Evolutionary conservation across 2,797 vertebrate genomes (phyloP).

Genomic region (Acrocephalus scirpaceus): DNA sequence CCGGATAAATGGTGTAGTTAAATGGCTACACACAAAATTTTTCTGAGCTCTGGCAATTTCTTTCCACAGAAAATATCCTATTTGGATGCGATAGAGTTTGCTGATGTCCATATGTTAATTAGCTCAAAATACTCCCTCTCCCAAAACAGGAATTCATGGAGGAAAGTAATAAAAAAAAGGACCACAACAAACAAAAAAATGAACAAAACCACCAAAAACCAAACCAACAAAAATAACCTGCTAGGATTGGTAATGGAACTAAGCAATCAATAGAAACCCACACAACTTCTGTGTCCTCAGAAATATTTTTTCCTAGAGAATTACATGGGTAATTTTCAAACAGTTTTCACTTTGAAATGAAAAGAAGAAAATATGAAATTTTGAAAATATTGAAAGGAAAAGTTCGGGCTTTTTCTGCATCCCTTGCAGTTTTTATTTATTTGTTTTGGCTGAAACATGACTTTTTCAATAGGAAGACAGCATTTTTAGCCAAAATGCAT

Average conservation of each 20-base stretch:
- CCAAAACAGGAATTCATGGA: background rate
- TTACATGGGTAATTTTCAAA: background rate
- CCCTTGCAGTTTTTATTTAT: background rate
- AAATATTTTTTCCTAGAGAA: background rate
- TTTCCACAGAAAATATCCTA: background rate
- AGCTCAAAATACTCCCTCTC: background rate
- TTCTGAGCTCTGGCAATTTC: conserved; percentile 1
- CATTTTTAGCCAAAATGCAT: background rate
- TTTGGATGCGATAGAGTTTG: background rate
- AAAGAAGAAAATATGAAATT: background rate
- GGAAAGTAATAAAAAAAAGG: background rate
- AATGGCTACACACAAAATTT: background rate
- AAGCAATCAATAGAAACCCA: background rate
- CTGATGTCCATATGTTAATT: background rate
- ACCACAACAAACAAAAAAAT: background rate
- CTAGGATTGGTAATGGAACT: background rate
- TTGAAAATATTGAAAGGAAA: background rate
- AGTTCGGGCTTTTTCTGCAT: background rate
- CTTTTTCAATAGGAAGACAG: background rate
- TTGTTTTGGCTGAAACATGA: background rate
- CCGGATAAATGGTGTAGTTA: conserved; percentile 9
- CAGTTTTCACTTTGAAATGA: background rate
- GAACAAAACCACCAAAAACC: background rate
- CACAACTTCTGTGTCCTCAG: background rate
- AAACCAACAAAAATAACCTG: background rate